A percentile compares a stretch with the other conserved stretches of the same genome.
phyloP scores from a whole-genome alignment of 2,888 invertebrate genomes.

The Oxyscelio sp. region DNA sequence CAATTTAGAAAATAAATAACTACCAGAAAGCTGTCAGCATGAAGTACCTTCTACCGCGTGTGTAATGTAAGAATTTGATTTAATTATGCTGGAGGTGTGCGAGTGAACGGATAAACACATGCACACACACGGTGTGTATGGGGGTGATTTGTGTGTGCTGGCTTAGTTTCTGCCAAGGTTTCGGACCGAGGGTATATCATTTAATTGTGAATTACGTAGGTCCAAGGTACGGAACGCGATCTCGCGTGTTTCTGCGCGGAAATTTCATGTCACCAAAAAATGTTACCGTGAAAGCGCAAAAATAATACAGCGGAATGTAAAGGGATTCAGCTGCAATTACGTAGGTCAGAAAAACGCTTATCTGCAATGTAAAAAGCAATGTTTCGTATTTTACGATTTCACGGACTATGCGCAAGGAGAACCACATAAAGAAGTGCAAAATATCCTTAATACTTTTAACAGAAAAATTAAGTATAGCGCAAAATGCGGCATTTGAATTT shows the following conservation, averaged over 20 bases:
- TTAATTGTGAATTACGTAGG: constrained; percentile 76
- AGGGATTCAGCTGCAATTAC: constrained; percentile 61
- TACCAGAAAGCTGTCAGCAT: constrained; percentile 47
- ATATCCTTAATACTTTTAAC: constrained; percentile 61
- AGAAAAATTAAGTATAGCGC: constrained; percentile 31
- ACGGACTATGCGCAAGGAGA: constrained; percentile 46
- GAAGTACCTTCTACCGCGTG: constrained; percentile 35
- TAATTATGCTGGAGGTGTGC: constrained; percentile 44
- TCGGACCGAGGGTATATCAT: constrained; percentile 74
- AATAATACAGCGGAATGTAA: constrained; percentile 62
- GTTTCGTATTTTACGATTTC: constrained; percentile 59
- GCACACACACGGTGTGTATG: background rate
- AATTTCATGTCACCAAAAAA: constrained; percentile 75
- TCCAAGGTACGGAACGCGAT: constrained; percentile 76
- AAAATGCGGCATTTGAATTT: constrained; percentile 57
- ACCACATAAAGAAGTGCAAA: constrained; percentile 60
- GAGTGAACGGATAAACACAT: background rate
- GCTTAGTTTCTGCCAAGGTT: constrained; percentile 71
- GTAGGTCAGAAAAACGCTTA: constrained; percentile 54
- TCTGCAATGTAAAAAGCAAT: constrained; percentile 66
- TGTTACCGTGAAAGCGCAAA: constrained; percentile 63
- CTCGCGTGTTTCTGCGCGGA: constrained; percentile 75
- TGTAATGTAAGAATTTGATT: constrained; percentile 62
- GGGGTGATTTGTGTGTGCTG: constrained; percentile 36
- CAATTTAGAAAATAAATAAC: too few species aligned